Base-by-base conservation (phyloP, 2,113 vertebrate species). In the Scophthalmus maximus region DNA sequence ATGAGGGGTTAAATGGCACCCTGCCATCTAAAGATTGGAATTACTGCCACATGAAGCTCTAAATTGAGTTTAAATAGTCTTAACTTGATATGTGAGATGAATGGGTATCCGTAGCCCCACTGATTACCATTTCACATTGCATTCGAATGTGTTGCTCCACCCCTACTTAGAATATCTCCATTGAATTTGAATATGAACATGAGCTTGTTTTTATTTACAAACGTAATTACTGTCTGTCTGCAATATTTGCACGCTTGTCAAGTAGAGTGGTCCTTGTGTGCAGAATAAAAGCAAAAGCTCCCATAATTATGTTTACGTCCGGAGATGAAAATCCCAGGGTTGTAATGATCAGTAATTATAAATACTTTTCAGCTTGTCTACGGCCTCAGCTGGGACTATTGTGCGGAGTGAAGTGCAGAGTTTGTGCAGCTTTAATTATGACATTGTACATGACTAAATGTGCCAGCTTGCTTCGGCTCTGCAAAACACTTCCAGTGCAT, bases 351-450 rank as follows among this genome's bases (percentile, higher is more conserved):
- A 89, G 92, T 94, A 94, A 94, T 94, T 94, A 94, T 88, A 94
- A 94, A 94, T 93, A 92, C 91, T 93, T 93, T 90, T 89, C 84
- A 63, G 79, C 69, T 71, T 77, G 78, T 92, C 88, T 85, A 14
- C 73, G 47, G 88, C 86, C 78, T 89, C 87, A 83, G 87, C 84
- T 87, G 82, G 79, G 73, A 73, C 87, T 73, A 87, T 93, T 93
- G 91, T 91, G 87, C 77, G 88, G 83, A 67, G 83, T 83, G 81
- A 87, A 89, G 89, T 93, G 93, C 92, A 89, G 87, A 94, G 95
- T 95, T 92, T 93, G 91, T 93, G 91, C 89, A 90, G 94, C 93
- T 96, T n/a, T 97, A 96, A 98, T 97, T 97, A 98, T 96, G 95
- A 97, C 95, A 97, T 95, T 94, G 89, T 92, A 83, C 87, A 89